Percentiles rank a stretch among this genome's conserved stretches.
phyloP scores from a whole-genome alignment of 2,797 vertebrate species.

The Syndactyla subalaris region DNA sequence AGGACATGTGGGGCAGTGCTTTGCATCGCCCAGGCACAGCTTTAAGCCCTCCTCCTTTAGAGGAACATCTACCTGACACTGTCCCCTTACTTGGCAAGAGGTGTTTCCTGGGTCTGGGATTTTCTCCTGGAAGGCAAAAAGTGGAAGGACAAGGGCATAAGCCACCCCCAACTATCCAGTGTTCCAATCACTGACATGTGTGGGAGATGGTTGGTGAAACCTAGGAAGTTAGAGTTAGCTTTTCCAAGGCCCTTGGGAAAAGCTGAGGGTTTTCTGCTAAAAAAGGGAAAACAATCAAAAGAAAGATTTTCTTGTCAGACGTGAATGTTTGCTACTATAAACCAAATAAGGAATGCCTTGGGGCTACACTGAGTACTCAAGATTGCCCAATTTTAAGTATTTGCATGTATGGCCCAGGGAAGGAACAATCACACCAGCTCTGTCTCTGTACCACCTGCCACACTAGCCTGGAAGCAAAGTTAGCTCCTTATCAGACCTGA shows the following conservation, averaged over 20 bases:
- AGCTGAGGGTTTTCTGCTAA: neutral
- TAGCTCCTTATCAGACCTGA: neutral
- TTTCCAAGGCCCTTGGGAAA: neutral
- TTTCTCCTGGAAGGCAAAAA: neutral
- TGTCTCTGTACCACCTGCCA: neutral
- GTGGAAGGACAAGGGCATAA: neutral
- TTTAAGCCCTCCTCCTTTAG: neutral
- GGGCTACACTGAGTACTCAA: fast-evolving
- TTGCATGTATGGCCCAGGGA: neutral
- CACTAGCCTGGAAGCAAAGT: neutral
- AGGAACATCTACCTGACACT: neutral
- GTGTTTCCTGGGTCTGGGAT: neutral
- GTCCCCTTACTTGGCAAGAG: neutral
- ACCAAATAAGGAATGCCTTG: neutral
- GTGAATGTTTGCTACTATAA: neutral
- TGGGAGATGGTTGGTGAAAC: neutral
- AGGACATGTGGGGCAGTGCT: fast-evolving
- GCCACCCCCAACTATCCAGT: neutral
- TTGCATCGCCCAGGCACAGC: fast-evolving
- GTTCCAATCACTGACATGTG: fast-evolving
- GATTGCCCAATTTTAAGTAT: neutral
- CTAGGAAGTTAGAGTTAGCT: neutral
- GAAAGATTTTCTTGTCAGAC: neutral
- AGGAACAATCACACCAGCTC: neutral
- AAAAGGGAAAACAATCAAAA: neutral